phyloP scores from a whole-genome alignment of 2,113 vertebrate species.

The Piprites chloris region DNA sequence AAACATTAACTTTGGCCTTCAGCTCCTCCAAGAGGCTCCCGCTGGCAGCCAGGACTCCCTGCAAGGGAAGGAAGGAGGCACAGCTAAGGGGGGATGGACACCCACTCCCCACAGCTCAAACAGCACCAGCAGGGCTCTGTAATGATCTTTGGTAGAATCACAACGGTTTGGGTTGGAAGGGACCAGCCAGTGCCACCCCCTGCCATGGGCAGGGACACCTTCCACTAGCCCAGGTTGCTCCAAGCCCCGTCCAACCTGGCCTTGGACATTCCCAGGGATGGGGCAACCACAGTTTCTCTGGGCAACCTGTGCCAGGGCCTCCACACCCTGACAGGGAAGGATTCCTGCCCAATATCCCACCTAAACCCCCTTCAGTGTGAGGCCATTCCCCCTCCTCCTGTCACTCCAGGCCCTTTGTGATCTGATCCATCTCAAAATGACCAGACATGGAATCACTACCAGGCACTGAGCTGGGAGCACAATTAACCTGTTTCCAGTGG shows the following conservation, averaged over 20 bases:
- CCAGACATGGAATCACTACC: rapidly evolving
- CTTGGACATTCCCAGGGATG: background rate
- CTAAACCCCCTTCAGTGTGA: background rate
- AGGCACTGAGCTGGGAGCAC: background rate
- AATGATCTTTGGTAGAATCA: background rate
- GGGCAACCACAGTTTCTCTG: background rate
- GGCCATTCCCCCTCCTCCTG: background rate
- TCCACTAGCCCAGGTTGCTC: rapidly evolving
- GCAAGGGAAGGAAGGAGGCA: background rate
- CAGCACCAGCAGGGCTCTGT: background rate
- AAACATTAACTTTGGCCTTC: background rate
- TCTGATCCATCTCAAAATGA: background rate
- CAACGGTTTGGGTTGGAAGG: background rate
- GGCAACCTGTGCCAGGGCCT: background rate
- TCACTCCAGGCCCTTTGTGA: background rate
- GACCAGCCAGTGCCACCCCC: background rate
- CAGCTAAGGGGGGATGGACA: background rate
- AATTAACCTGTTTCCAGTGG: background rate
- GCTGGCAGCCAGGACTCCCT: slow-evolving; percentile 4
- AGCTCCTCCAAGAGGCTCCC: slow-evolving; percentile 3
- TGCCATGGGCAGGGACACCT: background rate
- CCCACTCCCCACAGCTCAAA: background rate
- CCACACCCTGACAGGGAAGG: background rate
- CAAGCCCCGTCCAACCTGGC: rapidly evolving
- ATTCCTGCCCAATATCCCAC: rapidly evolving